Conservation (phyloP, 2,797 vertebrate genomes). For the Sarcophilus harrisii region DNA sequence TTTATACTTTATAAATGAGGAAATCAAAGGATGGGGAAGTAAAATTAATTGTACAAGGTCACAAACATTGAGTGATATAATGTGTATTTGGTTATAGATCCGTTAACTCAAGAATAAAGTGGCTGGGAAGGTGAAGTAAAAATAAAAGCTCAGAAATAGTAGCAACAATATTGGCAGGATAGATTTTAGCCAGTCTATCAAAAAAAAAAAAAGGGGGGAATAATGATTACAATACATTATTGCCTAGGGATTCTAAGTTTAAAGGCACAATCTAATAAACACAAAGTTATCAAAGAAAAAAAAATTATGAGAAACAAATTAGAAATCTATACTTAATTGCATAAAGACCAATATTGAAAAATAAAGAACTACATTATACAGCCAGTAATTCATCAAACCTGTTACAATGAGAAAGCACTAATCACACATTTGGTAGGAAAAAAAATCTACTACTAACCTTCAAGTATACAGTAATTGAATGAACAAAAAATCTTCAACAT, state of each 20-base stretch:
- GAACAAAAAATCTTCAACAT: background rate
- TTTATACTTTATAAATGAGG: too few species aligned
- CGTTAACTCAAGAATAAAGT: constrained; percentile 36
- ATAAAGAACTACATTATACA: constrained; percentile 1
- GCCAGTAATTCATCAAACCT: background rate
- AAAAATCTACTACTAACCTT: background rate
- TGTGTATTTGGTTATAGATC: too few species aligned
- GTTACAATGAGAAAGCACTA: constrained; percentile 33
- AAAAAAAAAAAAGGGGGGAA: background rate
- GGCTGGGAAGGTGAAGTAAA: constrained; percentile 18
- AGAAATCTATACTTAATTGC: constrained; percentile 12
- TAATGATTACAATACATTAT: background rate
- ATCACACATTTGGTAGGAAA: constrained; percentile 14
- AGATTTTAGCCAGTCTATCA: background rate
- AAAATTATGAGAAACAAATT: constrained; percentile 23
- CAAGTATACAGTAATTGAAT: constrained; percentile 30
- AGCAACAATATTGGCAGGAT: background rate
- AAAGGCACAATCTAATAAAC: constrained; percentile 35
- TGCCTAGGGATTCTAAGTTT: constrained; percentile 19
- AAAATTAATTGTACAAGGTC: too few species aligned
- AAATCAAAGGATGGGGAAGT: too few species aligned
- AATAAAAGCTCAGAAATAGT: background rate
- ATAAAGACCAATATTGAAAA: background rate
- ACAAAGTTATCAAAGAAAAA: background rate
- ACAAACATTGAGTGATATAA: too few species aligned